Conservation (phyloP, 2,113 vertebrate species). For the Camelus bactrianus region DNA sequence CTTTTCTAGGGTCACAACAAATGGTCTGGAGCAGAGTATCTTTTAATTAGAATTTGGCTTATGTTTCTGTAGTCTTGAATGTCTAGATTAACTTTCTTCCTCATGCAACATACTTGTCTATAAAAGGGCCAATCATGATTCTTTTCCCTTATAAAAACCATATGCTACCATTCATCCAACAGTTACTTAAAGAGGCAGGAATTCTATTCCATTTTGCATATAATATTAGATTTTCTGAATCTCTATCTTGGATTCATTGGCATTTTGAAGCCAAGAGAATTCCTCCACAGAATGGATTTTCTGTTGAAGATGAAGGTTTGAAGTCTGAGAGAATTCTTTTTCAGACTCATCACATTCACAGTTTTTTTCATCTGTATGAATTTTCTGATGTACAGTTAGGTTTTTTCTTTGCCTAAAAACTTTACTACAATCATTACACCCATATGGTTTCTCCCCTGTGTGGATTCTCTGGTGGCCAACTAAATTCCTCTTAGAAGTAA, state of each 20-base stretch:
- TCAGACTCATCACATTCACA: constrained; percentile 52
- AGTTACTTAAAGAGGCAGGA: neutral
- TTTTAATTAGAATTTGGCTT: constrained; percentile 44
- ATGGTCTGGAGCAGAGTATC: neutral
- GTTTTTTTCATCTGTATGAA: constrained; percentile 70
- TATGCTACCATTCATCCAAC: neutral
- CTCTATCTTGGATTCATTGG: constrained; percentile 40
- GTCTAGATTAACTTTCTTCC: constrained; percentile 24
- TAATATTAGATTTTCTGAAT: constrained; percentile 58
- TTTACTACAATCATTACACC: constrained; percentile 75
- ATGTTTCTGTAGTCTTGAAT: constrained; percentile 8
- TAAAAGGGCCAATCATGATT: neutral
- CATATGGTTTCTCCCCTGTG: constrained; percentile 73
- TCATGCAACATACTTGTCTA: constrained; percentile 17
- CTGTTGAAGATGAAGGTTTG: constrained; percentile 57
- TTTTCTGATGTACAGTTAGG: constrained; percentile 74
- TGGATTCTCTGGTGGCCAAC: constrained; percentile 76
- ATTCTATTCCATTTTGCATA: neutral
- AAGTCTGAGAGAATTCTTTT: constrained; percentile 50
- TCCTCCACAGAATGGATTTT: constrained; percentile 26
- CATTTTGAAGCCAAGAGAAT: constrained; percentile 67
- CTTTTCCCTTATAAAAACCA: neutral
- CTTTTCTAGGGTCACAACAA: neutral
- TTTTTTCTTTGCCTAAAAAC: constrained; percentile 76
- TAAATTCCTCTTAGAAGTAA: constrained; percentile 79